Percentiles rank a stretch among this genome's conserved stretches.
phyloP scores from a whole-genome alignment of 2,888 invertebrate genomes.

The Euspilapteryx auroguttella region DNA sequence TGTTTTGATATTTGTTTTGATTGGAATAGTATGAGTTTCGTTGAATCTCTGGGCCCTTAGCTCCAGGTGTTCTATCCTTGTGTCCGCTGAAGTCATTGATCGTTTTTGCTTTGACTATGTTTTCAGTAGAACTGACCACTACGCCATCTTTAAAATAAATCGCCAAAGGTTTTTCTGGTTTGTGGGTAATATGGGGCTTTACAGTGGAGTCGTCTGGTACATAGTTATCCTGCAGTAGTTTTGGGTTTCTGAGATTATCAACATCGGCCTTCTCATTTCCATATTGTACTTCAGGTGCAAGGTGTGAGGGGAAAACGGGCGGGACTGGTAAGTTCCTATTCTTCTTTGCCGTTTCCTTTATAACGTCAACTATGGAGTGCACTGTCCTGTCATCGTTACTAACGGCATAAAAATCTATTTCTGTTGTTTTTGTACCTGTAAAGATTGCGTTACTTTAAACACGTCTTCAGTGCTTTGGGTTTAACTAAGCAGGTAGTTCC shows the following conservation, averaged over 20 bases:
- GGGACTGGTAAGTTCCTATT: constrained; percentile 25
- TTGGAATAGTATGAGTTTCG: too few species aligned
- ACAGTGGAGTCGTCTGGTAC: constrained; percentile 33
- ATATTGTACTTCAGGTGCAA: constrained; percentile 53
- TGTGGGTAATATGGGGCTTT: constrained; percentile 47
- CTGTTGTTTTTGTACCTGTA: constrained; percentile 43
- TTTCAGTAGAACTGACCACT: constrained; percentile 14
- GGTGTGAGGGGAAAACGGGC: constrained; percentile 42
- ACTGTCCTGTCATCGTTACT: constrained; percentile 19
- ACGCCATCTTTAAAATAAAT: constrained; percentile 34
- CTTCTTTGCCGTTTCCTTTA: constrained; percentile 11
- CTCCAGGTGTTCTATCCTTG: background rate
- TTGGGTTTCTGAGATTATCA: constrained; percentile 30
- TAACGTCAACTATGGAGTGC: constrained; percentile 13
- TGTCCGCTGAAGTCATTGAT: constrained; percentile 28
- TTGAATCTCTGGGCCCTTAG: background rate
- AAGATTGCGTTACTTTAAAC: constrained; percentile 13
- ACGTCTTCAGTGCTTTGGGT: too few species aligned
- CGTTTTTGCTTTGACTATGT: constrained; percentile 18
- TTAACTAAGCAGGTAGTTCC: too few species aligned
- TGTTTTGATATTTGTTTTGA: background rate
- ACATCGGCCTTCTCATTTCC: constrained; percentile 48
- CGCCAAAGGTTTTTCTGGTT: constrained; percentile 43
- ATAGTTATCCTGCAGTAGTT: constrained; percentile 19
- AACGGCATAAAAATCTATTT: constrained; percentile 48